Evolutionary conservation across 2,113 vertebrate species (phyloP).

Genomic region (Formicarius rufipectus): DNA sequence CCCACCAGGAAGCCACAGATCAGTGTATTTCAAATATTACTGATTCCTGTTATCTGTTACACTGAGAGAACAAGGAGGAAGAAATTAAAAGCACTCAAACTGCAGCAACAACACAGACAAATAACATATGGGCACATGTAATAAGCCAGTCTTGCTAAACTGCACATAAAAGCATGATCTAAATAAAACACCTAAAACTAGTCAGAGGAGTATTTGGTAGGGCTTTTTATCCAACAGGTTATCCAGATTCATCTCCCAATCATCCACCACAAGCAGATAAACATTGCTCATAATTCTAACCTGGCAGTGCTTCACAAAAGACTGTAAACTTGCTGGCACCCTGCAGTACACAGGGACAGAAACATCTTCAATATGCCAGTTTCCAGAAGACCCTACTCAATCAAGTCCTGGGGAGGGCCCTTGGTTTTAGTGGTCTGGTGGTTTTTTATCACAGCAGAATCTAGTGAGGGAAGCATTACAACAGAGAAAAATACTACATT

Average conservation of each 20-base stretch:
- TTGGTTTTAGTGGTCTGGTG: not conserved
- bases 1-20: constrained; percentile 27
- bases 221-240: not conserved
- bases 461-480: not conserved
- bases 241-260: not conserved
- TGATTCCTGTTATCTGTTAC: constrained; percentile 1
- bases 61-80: not conserved
- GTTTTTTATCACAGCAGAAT: not conserved
- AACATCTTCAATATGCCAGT: not conserved
- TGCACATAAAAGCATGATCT: not conserved
- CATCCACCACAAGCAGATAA: not conserved
- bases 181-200: not conserved
- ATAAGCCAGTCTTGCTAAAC: not conserved
- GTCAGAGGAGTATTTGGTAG: not conserved
- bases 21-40: constrained; percentile 24
- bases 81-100: constrained; percentile 5
- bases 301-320: accelerated
- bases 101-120: not conserved
- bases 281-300: not conserved
- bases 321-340: not conserved
- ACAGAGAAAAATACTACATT: not conserved
- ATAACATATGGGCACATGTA: not conserved
- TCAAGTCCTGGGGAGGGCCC: not conserved
- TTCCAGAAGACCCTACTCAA: not conserved
- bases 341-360: not conserved